Base-by-base conservation (phyloP, 2,888 invertebrate species). In the Sisyra terminalis region DNA sequence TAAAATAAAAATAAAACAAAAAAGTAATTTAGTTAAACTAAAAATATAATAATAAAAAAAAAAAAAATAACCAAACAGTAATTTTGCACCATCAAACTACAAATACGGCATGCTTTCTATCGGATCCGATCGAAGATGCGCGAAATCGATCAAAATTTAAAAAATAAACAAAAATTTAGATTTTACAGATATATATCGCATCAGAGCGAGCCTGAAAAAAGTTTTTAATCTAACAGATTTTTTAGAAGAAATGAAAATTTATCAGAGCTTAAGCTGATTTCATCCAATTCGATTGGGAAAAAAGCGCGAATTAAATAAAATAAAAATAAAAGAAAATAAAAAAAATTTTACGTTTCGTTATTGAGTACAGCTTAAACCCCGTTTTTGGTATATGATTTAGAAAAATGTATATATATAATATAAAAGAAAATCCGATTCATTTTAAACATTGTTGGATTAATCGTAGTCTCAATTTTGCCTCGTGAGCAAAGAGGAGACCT, bases 401-500 rank as follows among this genome's bases (percentile, higher is more conserved):
- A 24, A 24, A 24, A 24, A 24, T 24, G 7, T 24, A 24, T 5
- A 24, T 24, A 24, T 24, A 24, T 5, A 24, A 24, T 7, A 24
- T 5, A 24, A 3, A 24, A 7, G 24, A 24, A 24, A 24, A 24
- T 32, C 11, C 32, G 15, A 34, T 15, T 7, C 8, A 11, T 8
- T 14, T n/a, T 34, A 24, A 24, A 24, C 7, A 3, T 24, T 24
- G 24, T 24, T 24, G 24, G 24, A 24, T 24, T 24, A 24, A 24
- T 32, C 34, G 29, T 53, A 57, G 60, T 70, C 69, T 69, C 78
- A 73, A 76, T 74, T 78, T 78, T 76, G 76, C 77, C 73, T 73
- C 68, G 65, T 71, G 75, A 78, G 81, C 82, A 83, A 83, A 83
- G 83, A 83, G 83, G 82, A 83, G 82, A 82, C 78, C 82, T 81